Percentiles rank a stretch among this genome's conserved stretches.
Evolutionary conservation across 2,113 vertebrate genomes (phyloP).

Genomic region (Microtus richardsoni): DNA sequence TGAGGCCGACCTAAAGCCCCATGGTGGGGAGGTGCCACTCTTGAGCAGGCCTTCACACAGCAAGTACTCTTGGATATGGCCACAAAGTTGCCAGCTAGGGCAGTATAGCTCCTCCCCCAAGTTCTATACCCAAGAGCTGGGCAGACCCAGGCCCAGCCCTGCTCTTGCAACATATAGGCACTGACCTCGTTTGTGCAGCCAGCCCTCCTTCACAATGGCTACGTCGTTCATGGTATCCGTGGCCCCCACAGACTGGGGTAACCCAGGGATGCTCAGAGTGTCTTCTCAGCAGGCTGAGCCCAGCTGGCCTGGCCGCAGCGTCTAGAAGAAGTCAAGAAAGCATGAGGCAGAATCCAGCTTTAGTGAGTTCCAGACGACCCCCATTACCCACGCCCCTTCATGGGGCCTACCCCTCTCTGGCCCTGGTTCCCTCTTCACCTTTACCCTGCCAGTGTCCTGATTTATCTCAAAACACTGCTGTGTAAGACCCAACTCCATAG

Average conservation of each 20-base stretch:
- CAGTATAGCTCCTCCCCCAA: background rate
- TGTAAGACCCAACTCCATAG: fast-evolving
- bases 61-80: background rate
- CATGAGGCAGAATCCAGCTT: background rate
- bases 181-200: conserved; percentile 98
- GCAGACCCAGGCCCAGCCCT: background rate
- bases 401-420: background rate
- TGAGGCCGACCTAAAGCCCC: background rate
- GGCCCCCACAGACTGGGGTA: fast-evolving
- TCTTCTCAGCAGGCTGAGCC: background rate
- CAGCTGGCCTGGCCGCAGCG: background rate
- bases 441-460: background rate
- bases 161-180: background rate
- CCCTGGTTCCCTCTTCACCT: background rate
- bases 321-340: conserved; percentile 38
- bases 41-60: background rate
- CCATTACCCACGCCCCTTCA: background rate
- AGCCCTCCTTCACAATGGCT: conserved; percentile 98
- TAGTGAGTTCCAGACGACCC: background rate
- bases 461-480: background rate
- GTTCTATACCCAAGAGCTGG: background rate
- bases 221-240: conserved; percentile 93
- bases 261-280: background rate
- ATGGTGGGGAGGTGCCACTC: background rate
- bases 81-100: background rate